Conservation (phyloP, 2,113 vertebrate genomes). For the Apodemus sylvaticus region DNA sequence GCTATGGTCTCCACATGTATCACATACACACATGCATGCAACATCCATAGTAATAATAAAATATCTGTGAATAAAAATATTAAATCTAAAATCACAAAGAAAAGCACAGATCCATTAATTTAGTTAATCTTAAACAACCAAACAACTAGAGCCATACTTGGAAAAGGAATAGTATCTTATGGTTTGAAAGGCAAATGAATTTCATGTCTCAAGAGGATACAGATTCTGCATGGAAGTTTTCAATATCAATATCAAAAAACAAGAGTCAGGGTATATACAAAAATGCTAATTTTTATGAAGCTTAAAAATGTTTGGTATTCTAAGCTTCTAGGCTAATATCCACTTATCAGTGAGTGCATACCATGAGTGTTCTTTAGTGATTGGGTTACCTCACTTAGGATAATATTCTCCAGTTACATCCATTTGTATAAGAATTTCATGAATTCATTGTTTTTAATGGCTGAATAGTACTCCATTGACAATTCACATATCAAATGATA, state of each 20-base stretch:
- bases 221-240: constrained; percentile 43
- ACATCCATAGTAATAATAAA: neutral
- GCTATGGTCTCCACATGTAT: neutral
- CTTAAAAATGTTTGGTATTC: neutral
- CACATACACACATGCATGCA: neutral
- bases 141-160: constrained; percentile 7
- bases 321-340: too few species aligned
- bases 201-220: neutral
- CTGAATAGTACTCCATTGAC: too few species aligned
- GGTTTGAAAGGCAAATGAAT: neutral
- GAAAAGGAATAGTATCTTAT: constrained; percentile 32
- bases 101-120: neutral
- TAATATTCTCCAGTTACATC: too few species aligned
- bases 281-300: constrained; percentile 51
- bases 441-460: too few species aligned
- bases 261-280: neutral
- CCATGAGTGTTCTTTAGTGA: too few species aligned
- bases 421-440: too few species aligned
- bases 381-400: too few species aligned
- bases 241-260: neutral
- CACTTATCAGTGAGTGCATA: too few species aligned
- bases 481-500: too few species aligned
- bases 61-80: neutral
- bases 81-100: constrained; percentile 19
- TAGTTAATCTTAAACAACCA: constrained; percentile 16